Percentiles rank a stretch among this genome's conserved stretches.
phyloP scores from a whole-genome alignment of 2,113 vertebrate genomes.

The Saccopteryx bilineata region DNA sequence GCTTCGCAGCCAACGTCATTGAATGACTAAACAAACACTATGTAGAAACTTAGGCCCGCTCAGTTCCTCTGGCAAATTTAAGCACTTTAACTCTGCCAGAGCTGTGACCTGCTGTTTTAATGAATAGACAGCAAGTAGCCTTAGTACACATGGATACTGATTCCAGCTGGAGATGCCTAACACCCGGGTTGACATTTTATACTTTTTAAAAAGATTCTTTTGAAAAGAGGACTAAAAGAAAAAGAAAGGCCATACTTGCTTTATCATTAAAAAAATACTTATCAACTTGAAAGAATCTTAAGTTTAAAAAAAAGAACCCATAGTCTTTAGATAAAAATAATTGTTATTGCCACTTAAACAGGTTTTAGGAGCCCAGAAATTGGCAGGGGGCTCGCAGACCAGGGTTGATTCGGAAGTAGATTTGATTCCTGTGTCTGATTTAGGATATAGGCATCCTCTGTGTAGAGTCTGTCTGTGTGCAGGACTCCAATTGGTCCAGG shows the following conservation, averaged over 20 bases:
- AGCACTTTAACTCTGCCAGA: slow-evolving; percentile 26
- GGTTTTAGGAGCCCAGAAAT: not conserved
- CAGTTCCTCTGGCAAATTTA: not conserved
- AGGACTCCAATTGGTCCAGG: not conserved
- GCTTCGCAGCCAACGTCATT: not conserved
- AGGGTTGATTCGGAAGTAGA: not conserved
- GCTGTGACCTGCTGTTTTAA: slow-evolving; percentile 13
- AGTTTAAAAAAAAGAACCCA: not conserved
- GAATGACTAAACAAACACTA: not conserved
- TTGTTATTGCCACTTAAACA: not conserved
- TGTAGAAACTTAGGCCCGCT: not conserved
- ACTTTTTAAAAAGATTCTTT: not conserved
- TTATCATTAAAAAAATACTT: slow-evolving; percentile 41
- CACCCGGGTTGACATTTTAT: slow-evolving; percentile 45
- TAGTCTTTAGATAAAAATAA: not conserved
- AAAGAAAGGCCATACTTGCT: not conserved
- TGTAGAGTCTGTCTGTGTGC: not conserved
- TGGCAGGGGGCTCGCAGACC: not conserved
- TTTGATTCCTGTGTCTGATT: not conserved
- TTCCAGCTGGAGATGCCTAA: slow-evolving; percentile 11
- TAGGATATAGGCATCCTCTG: not conserved
- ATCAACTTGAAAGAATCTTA: not conserved
- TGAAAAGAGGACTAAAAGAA: not conserved
- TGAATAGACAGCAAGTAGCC: slow-evolving; percentile 9
- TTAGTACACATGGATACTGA: not conserved